Conservation (phyloP, 92 coral and sea anemone species). For the Montipora capitata region DNA sequence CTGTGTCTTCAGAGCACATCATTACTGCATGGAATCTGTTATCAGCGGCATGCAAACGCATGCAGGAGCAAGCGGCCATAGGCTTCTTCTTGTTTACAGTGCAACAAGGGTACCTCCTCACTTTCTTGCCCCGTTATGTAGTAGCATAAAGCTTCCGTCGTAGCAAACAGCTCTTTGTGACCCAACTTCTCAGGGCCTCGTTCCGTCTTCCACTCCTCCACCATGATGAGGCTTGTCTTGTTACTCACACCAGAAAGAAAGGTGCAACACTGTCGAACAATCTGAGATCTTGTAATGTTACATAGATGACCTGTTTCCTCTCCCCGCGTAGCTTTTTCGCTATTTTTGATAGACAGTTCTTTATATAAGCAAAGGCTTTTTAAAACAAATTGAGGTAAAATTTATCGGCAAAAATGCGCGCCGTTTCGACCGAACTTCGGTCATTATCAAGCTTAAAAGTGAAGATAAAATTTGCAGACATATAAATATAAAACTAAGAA, state of each 20-base stretch:
- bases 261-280: constrained; percentile 37
- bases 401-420: too few species aligned
- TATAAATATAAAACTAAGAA: too few species aligned
- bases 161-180: constrained; percentile 38
- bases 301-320: constrained; percentile 44
- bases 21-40: constrained; percentile 35
- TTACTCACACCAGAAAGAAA: constrained; percentile 33
- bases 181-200: constrained; percentile 29
- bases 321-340: constrained; percentile 26
- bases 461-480: too few species aligned
- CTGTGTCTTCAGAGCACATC: constrained; percentile 58
- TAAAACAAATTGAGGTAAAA: too few species aligned
- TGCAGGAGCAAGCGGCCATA: constrained; percentile 61
- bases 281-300: constrained; percentile 14
- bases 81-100: constrained; percentile 66
- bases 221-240: constrained; percentile 18
- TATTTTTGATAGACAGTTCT: constrained; percentile 53
- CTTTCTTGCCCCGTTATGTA: constrained; percentile 11
- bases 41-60: constrained; percentile 42
- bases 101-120: constrained; percentile 7
- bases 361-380: too few species aligned
- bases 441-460: too few species aligned
- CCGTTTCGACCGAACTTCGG: too few species aligned
- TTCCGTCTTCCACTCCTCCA: constrained; percentile 18
- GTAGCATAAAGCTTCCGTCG: constrained; percentile 35